Percentiles rank a stretch among this genome's conserved stretches.
These are phyloP conservation scores for Rosalia funebris DNA, from an alignment of 2,888 invertebrate species.

Conservation along the genomic window DNA sequence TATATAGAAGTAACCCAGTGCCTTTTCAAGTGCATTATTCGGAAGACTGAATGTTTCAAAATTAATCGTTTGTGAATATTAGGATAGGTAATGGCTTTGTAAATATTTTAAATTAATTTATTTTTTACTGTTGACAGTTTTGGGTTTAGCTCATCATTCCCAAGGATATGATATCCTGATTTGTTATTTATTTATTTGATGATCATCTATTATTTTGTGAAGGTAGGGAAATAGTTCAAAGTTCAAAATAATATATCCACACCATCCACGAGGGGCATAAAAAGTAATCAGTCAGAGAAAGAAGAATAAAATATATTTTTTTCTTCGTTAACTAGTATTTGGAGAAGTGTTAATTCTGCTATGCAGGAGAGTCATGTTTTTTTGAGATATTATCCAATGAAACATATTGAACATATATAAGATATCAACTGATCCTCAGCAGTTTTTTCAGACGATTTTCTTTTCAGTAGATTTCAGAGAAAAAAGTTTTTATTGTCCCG, in stretches of 20 bases:
- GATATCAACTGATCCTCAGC: no score
- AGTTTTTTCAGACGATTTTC: no score
- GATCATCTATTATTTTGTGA: conserved; percentile 29
- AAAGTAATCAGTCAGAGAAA: no score
- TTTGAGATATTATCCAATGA: no score
- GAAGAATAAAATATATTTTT: no score
- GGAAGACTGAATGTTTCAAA: conserved; percentile 49
- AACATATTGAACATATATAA: no score
- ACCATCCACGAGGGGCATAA: not conserved
- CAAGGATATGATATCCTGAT: conserved; percentile 50
- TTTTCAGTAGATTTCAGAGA: no score
- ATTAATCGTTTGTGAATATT: conserved; percentile 45
- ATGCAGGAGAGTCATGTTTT: no score
- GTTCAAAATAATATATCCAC: conserved; percentile 1
- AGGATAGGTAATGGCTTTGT: conserved; percentile 44
- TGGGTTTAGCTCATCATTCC: conserved; percentile 57
- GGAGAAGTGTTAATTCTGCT: no score
- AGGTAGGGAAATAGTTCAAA: conserved; percentile 11
- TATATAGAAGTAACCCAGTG: conserved; percentile 33
- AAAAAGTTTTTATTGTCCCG: no score
- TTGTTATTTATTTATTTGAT: conserved; percentile 45
- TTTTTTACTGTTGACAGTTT: conserved; percentile 51
- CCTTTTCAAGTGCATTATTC: conserved; percentile 44
- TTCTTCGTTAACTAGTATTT: no score
- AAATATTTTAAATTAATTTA: conserved; percentile 52